These are phyloP conservation scores for Pterocles burchelli DNA, from an alignment of 2,113 vertebrate species.

Conservation along the genomic window DNA sequence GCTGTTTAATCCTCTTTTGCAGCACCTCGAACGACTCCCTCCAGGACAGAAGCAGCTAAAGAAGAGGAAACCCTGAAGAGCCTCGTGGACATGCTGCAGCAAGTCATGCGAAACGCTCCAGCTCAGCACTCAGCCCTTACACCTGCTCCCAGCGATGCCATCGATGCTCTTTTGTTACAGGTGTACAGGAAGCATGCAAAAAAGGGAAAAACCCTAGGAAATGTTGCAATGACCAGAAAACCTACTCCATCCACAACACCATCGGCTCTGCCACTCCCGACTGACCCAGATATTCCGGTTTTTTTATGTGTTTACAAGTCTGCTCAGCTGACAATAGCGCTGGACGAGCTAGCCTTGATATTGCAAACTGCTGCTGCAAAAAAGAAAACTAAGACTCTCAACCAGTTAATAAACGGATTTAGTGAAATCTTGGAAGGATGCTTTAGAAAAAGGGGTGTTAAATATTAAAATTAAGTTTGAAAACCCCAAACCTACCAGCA, in stretches of 20 bases:
- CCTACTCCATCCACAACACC: neutral
- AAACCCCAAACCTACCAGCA: neutral
- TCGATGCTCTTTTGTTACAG: neutral
- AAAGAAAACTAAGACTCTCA: neutral
- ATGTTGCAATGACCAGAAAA: fast-evolving
- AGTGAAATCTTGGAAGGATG: neutral
- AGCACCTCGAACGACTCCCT: neutral
- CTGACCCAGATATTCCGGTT: slow-evolving; percentile 1
- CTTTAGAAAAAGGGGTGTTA: neutral
- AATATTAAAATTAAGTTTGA: neutral
- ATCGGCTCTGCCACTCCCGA: neutral
- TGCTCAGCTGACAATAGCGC: neutral
- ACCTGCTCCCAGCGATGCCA: fast-evolving
- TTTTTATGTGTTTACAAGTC: neutral
- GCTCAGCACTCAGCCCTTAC: fast-evolving
- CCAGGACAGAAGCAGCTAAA: neutral
- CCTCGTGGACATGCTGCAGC: neutral
- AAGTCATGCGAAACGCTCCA: neutral
- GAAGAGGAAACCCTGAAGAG: neutral
- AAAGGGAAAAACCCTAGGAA: neutral
- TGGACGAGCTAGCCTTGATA: neutral
- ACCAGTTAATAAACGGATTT: neutral
- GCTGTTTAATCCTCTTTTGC: neutral
- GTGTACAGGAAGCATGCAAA: neutral
- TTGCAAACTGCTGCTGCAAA: neutral